Base-by-base conservation (phyloP, 1,140 invertebrate genomes). In the Bombus waltoni region DNA sequence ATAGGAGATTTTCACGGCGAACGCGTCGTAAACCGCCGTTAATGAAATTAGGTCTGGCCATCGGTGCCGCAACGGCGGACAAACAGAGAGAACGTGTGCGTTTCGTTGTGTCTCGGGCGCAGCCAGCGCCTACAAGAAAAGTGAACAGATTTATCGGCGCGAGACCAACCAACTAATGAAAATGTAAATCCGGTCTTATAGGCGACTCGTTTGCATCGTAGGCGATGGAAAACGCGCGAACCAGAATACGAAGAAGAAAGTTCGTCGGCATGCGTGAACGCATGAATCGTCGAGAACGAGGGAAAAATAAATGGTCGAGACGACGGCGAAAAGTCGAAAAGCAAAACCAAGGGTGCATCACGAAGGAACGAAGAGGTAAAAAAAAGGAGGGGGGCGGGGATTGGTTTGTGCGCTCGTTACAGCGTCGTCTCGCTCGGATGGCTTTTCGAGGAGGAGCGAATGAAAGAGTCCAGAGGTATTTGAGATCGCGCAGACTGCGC, bases 161-260 rank as follows among this genome's bases (percentile, higher is more conserved):
- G 53, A 66, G 57, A 78, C 84, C 77, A 81, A 59, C 71, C 72
- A 74, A 77, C 87, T 92, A 92, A 94, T 93, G 89, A 88, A 93
- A 92, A 93, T 91, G 92, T 90, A 92, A 93, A 91, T 91, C 79
- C 79, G 83, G 90, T 88, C 79, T 88, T 88, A 86, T 88, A 86
- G 75, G 88, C 89, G 88, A 88, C 92, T 89, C 87, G 89, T 93
- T 93, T 92, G 89, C 88, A 91, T 93, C 82, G 88, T 87, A 88
- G 85, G 85, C 83, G 90, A 53, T 35, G 22, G 65, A 22, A 44
- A 91, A 91, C 90, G 80, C 82, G 80, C 77, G 88, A 79, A 62
- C 53, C 65, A 76, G 79, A 70, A 86, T 71, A 40, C 65, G 32
- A 85, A 86, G 32, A 85, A 86, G 88, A 87, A 90, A 89, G 71